Evolutionary conservation across 2,113 vertebrate species (phyloP).

Genomic region (Pseudopipra pipra): DNA sequence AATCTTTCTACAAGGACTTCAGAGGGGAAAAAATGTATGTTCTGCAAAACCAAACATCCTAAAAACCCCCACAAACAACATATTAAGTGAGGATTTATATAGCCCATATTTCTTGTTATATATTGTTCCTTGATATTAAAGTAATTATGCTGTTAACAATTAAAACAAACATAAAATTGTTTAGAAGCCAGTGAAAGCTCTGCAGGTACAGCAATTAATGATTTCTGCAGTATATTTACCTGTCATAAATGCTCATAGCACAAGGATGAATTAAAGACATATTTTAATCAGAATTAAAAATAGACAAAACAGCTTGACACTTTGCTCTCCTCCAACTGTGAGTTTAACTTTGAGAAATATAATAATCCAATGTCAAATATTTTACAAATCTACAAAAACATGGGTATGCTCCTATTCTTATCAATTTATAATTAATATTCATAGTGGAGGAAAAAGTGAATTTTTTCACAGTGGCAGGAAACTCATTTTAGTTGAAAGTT

Average conservation of each 20-base stretch:
- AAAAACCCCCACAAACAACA: not conserved
- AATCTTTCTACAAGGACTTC: not conserved
- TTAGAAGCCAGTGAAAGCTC: not conserved
- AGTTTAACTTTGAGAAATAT: not conserved
- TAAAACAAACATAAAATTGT: not conserved
- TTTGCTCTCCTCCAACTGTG: not conserved
- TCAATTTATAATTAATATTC: not conserved
- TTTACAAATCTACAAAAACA: not conserved
- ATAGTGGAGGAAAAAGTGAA: rapidly evolving
- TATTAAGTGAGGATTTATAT: not conserved
- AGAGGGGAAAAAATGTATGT: not conserved
- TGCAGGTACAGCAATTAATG: not conserved
- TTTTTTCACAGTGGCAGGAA: not conserved
- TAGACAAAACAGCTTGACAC: not conserved
- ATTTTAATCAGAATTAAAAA: not conserved
- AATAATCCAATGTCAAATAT: not conserved
- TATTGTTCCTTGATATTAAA: not conserved
- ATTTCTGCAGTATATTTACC: not conserved
- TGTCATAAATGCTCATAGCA: not conserved
- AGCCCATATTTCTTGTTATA: not conserved
- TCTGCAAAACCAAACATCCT: not conserved
- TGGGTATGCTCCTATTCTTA: not conserved
- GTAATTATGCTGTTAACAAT: not conserved
- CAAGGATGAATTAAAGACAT: not conserved
- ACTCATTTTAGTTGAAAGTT: not conserved